phyloP scores from a whole-genome alignment of 2,113 vertebrate species.

The Pachyramphus minor region DNA sequence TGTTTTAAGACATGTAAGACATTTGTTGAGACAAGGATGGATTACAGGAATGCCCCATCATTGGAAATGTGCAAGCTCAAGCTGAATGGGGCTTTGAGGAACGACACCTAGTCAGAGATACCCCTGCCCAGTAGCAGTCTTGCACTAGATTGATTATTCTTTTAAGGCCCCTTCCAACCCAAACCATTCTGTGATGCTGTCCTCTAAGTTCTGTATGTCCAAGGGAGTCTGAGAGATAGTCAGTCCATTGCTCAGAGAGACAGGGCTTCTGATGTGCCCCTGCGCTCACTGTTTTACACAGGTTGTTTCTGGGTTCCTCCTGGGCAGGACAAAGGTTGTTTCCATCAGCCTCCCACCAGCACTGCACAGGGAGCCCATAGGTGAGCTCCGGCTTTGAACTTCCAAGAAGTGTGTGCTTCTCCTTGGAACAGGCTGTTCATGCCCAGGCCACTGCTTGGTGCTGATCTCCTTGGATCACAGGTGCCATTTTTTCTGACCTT shows the following conservation, averaged over 20 bases:
- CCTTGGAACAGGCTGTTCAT: background rate
- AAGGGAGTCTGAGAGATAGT: background rate
- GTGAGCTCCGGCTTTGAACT: background rate
- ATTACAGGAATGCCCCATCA: background rate
- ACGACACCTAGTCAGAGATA: background rate
- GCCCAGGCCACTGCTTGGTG: background rate
- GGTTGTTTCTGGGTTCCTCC: background rate
- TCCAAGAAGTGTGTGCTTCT: background rate
- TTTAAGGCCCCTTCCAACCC: background rate
- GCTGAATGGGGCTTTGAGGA: background rate
- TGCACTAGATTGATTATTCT: background rate
- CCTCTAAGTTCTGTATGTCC: background rate
- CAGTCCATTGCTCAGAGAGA: background rate
- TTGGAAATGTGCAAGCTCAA: background rate
- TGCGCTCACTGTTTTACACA: rapidly evolving
- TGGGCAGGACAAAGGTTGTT: background rate
- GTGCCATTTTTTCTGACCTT: background rate
- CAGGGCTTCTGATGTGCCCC: background rate
- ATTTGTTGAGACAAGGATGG: background rate
- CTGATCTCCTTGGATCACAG: background rate
- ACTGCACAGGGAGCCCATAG: background rate
- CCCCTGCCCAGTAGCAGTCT: background rate
- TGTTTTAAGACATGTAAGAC: background rate
- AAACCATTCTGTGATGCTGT: background rate
- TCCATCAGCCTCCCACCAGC: background rate